phyloP scores from a whole-genome alignment of 2,888 invertebrate genomes.

The Lottia scabra region DNA sequence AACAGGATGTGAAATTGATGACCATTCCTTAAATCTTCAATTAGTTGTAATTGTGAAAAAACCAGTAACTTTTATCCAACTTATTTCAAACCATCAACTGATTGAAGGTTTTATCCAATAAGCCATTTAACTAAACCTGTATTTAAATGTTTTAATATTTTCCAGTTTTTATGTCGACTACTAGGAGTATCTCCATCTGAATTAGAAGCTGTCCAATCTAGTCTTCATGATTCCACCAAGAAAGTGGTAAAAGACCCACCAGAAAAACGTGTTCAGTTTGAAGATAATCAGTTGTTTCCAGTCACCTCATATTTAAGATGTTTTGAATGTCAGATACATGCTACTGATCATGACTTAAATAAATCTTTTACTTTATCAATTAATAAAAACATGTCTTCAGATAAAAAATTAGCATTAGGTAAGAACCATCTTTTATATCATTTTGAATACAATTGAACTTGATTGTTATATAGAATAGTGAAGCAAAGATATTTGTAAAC shows the following conservation, averaged over 20 bases:
- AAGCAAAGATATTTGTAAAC: no score
- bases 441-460: no score
- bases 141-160: not conserved
- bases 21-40: no score
- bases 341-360: slow-evolving; percentile 27
- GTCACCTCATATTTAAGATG: slow-evolving; percentile 58
- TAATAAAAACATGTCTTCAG: slow-evolving; percentile 48
- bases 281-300: slow-evolving; percentile 34
- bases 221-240: slow-evolving; percentile 33
- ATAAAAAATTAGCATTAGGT: slow-evolving; percentile 53
- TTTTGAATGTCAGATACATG: slow-evolving; percentile 55
- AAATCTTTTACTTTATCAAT: slow-evolving; percentile 35
- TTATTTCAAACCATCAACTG: no score
- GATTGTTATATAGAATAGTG: no score
- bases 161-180: slow-evolving; percentile 35
- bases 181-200: slow-evolving; percentile 42
- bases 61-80: no score
- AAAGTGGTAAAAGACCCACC: slow-evolving; percentile 18
- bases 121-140: no score
- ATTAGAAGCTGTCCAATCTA: slow-evolving; percentile 40
- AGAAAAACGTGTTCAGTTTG: slow-evolving; percentile 39
- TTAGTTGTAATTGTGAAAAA: not conserved
- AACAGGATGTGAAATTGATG: no score
- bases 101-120: no score
- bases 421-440: slow-evolving; percentile 8